Evolutionary conservation across 2,797 vertebrate genomes (phyloP).

Genomic region (Hapalemur alaotrensis): DNA sequence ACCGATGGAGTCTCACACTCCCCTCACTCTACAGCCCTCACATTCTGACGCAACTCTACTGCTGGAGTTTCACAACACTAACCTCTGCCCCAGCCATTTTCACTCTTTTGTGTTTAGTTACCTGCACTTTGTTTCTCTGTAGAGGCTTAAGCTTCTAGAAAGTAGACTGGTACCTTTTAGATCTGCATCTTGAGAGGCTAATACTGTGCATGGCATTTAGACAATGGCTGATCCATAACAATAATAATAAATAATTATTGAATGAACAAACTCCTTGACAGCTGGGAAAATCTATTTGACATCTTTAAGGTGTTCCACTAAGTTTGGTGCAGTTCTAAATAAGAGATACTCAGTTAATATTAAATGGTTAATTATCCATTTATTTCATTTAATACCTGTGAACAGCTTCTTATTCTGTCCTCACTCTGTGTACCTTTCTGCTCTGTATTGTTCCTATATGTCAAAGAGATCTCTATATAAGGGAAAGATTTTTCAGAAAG

Average conservation of each 20-base stretch:
- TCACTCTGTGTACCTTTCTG: neutral
- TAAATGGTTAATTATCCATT: neutral
- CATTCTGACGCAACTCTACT: neutral
- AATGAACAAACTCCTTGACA: neutral
- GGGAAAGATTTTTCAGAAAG: neutral
- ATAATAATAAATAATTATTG: neutral
- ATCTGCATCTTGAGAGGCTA: neutral
- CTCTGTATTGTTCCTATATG: neutral
- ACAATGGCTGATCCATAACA: neutral
- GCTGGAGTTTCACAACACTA: neutral
- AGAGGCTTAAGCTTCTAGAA: neutral
- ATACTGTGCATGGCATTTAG: neutral
- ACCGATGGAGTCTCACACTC: no score
- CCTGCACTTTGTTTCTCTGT: neutral
- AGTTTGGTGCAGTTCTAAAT: neutral
- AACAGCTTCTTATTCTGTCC: neutral
- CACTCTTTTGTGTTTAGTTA: neutral
- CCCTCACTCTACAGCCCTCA: neutral
- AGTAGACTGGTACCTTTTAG: neutral
- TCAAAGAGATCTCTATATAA: neutral
- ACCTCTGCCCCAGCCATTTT: neutral
- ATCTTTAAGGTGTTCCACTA: neutral
- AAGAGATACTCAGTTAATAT: neutral
- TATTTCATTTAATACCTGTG: neutral
- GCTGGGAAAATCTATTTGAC: neutral